Evolutionary conservation across 2,113 vertebrate genomes (phyloP).

Genomic region (Conger conger): DNA sequence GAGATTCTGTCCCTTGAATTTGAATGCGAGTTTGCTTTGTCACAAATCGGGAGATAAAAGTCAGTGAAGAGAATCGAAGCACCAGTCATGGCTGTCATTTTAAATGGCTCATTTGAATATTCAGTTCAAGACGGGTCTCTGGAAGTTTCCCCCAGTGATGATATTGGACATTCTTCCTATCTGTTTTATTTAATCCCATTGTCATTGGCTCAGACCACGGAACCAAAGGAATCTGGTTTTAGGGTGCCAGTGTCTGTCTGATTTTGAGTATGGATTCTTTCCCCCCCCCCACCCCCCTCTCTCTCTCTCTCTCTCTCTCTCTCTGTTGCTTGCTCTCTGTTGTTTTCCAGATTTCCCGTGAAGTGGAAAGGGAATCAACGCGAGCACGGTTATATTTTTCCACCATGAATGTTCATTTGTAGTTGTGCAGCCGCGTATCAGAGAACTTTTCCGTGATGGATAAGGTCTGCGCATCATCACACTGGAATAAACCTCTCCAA

Average conservation of each 20-base stretch:
- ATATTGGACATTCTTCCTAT: neutral
- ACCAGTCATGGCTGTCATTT: neutral
- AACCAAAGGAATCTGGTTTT: neutral
- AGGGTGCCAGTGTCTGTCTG: neutral
- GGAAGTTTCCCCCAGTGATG: slow-evolving; percentile 9
- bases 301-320: neutral
- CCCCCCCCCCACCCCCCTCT: too few species aligned
- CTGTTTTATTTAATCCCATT: neutral
- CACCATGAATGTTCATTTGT: neutral
- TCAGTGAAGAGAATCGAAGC: neutral
- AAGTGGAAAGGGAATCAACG: neutral
- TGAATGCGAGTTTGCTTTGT: slow-evolving; percentile 21
- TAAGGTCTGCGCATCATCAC: neutral
- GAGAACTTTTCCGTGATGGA: neutral
- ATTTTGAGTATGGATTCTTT: neutral
- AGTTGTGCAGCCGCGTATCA: too few species aligned
- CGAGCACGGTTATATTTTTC: neutral
- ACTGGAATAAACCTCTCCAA: neutral
- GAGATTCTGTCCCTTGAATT: neutral
- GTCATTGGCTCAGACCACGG: neutral
- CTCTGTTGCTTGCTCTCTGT: too few species aligned
- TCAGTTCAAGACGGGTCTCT: neutral
- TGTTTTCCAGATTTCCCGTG: neutral
- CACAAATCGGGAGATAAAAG: neutral
- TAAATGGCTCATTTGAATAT: slow-evolving; percentile 15